Evolutionary conservation across 2,888 invertebrate genomes (phyloP).

Genomic region (Hoplodrina blanda): DNA sequence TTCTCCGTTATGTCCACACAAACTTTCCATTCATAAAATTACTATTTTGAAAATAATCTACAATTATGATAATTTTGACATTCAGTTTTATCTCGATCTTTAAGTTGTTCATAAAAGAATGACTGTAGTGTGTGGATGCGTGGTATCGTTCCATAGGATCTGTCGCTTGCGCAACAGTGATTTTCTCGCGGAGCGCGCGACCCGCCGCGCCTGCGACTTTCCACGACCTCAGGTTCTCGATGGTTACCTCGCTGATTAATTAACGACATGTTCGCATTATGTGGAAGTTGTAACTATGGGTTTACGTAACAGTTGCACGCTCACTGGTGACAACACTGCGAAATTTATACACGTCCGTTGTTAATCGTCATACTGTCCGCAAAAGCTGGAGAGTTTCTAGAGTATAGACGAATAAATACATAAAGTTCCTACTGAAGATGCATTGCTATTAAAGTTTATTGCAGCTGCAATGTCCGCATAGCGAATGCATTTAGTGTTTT

Average conservation of each 20-base stretch:
- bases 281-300: conserved; percentile 46
- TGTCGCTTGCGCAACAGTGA: conserved; percentile 65
- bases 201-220: conserved; percentile 69
- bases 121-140: conserved; percentile 18
- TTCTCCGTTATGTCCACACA: conserved; percentile 29
- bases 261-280: conserved; percentile 53
- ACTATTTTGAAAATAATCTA: conserved; percentile 17
- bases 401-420: conserved; percentile 8
- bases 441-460: conserved; percentile 26
- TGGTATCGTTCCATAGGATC: conserved; percentile 54
- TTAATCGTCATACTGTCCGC: conserved; percentile 14
- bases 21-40: conserved; percentile 35
- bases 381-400: conserved; percentile 10
- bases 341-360: conserved; percentile 34
- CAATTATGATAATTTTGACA: conserved; percentile 23
- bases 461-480: conserved; percentile 28
- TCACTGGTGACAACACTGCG: conserved; percentile 25
- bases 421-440: conserved; percentile 26
- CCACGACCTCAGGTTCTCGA: conserved; percentile 74
- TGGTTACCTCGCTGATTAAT: conserved; percentile 64
- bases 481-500: conserved; percentile 16
- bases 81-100: conserved; percentile 27
- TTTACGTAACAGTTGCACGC: conserved; percentile 42
- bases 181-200: conserved; percentile 69
- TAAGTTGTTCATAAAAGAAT: conserved; percentile 15